Conservation (phyloP, 2,888 invertebrate species). For the Sympetrum striolatum region DNA sequence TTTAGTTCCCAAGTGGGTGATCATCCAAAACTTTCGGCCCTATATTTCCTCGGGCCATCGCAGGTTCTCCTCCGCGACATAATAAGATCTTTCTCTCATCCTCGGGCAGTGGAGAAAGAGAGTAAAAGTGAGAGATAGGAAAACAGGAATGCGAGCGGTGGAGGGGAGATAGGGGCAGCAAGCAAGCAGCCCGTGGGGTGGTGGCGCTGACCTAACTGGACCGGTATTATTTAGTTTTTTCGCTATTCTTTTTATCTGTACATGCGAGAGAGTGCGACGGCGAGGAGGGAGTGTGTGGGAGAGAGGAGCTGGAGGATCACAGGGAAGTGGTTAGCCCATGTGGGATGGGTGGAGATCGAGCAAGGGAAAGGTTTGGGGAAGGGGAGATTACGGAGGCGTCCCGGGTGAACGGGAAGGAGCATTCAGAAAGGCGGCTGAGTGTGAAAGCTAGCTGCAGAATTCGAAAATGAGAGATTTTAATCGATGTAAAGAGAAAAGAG, state of each 20-base stretch:
- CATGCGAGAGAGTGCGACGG: background rate
- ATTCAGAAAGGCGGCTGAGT: background rate
- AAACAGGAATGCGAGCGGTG: background rate
- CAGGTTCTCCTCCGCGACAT: background rate
- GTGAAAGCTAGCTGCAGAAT: background rate
- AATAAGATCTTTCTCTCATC: background rate
- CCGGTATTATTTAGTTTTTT: background rate
- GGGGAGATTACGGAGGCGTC: background rate
- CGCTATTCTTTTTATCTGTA: background rate
- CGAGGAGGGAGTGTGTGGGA: background rate
- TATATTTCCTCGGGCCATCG: too few species aligned
- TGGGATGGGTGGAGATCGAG: background rate
- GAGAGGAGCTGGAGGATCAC: background rate
- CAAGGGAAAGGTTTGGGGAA: background rate
- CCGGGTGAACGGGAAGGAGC: background rate
- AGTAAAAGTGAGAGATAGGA: background rate
- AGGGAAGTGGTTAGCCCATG: background rate
- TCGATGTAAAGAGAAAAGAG: background rate
- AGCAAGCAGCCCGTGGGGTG: background rate
- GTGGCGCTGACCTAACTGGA: background rate
- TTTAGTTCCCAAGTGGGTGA: too few species aligned
- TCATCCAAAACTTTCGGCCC: too few species aligned
- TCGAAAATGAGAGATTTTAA: background rate
- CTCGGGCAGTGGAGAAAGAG: background rate
- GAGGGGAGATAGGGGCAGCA: background rate